Evolutionary conservation across 2,888 invertebrate species (phyloP).

Genomic region (Tiphia femorata): DNA sequence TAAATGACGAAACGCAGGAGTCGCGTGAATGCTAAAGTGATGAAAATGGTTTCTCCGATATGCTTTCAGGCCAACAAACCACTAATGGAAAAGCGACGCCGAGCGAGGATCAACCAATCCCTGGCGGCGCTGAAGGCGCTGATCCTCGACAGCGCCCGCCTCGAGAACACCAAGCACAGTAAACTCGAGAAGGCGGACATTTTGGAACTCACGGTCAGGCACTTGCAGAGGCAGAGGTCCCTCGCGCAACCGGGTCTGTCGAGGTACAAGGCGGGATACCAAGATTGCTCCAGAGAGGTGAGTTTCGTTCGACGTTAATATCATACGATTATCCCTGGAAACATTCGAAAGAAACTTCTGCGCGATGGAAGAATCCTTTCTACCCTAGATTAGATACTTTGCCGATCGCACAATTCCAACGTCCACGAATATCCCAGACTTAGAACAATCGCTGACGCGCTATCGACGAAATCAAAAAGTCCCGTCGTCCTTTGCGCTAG

Average conservation of each 20-base stretch:
- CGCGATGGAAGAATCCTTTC: neutral
- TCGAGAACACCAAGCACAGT: constrained; percentile 80
- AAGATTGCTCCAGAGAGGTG: constrained; percentile 77
- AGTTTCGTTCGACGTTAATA: constrained; percentile 50
- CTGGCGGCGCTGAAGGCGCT: constrained; percentile 80
- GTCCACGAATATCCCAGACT: too few relatives aligned
- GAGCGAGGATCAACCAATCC: constrained; percentile 82
- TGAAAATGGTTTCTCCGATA: too few relatives aligned
- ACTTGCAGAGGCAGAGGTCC: constrained; percentile 82
- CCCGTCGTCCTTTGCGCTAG: too few relatives aligned
- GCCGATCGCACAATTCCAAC: too few relatives aligned
- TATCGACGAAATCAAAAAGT: too few relatives aligned
- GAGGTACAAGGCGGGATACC: constrained; percentile 78
- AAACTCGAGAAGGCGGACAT: constrained; percentile 90
- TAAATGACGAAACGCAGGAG: too few relatives aligned
- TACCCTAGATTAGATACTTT: too few relatives aligned
- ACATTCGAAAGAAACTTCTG: too few relatives aligned
- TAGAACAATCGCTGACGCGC: too few relatives aligned
- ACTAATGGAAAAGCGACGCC: constrained; percentile 82
- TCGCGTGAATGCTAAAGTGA: too few relatives aligned
- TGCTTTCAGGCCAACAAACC: constrained; percentile 78
- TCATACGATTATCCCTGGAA: too few relatives aligned
- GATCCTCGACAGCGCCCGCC: constrained; percentile 79
- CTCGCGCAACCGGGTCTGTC: constrained; percentile 74
- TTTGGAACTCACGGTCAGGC: constrained; percentile 85